These are phyloP conservation scores for Hyperoplus immaculatus DNA, from an alignment of 2,797 vertebrate species.

Conservation along the genomic window DNA sequence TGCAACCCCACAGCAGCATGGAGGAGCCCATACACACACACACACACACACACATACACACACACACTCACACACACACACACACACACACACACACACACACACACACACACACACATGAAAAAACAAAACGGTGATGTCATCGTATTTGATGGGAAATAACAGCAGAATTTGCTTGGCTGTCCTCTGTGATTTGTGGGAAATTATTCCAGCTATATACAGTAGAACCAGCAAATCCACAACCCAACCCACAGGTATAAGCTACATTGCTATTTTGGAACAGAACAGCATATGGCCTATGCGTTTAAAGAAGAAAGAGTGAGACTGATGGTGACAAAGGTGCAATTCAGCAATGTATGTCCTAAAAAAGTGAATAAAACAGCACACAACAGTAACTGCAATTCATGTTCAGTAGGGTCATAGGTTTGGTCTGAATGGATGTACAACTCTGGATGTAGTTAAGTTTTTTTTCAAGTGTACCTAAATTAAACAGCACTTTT, in stretches of 20 bases:
- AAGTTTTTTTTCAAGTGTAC: no score
- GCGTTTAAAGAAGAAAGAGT: background rate
- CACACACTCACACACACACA: slow-evolving; percentile 6
- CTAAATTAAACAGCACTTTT: no score
- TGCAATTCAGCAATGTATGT: background rate
- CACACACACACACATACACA: slow-evolving; percentile 17
- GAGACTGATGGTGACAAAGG: background rate
- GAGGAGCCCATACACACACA: slow-evolving; percentile 25
- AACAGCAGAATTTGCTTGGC: slow-evolving; percentile 52
- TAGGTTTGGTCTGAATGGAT: no score
- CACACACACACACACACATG: slow-evolving; percentile 12
- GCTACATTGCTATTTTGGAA: slow-evolving; percentile 1
- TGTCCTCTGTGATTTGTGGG: slow-evolving; percentile 26
- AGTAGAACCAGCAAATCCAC: slow-evolving; percentile 17
- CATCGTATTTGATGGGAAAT: slow-evolving; percentile 63
- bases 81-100: slow-evolving; percentile 9
- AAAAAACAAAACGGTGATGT: slow-evolving; percentile 67
- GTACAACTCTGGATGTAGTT: no score
- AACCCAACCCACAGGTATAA: background rate
- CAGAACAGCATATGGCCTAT: background rate
- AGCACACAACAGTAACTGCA: no score
- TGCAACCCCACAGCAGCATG: slow-evolving; percentile 35
- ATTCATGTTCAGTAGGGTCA: no score
- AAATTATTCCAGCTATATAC: slow-evolving; percentile 32
- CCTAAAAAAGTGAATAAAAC: background rate